A percentile compares a stretch with the other conserved stretches of the same genome.
Evolutionary conservation across 1,140 invertebrate species (phyloP).

Genomic region (Phocides pigmalion): DNA sequence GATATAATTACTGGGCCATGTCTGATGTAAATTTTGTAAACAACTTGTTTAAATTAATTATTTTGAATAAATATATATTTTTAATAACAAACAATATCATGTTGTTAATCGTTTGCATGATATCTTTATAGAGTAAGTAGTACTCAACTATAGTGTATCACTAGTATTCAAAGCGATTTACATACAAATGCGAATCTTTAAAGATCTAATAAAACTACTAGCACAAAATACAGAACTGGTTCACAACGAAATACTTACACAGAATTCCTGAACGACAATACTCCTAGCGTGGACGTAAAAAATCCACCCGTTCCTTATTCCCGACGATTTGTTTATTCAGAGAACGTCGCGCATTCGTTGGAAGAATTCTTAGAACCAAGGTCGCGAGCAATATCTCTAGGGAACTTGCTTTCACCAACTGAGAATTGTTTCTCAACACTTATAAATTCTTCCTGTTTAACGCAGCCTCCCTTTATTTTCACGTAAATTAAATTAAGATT

Average conservation of each 20-base stretch:
- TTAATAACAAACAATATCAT: too few relatives aligned
- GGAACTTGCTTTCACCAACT: slow-evolving; percentile 23
- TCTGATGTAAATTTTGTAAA: not conserved
- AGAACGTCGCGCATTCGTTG: slow-evolving; percentile 32
- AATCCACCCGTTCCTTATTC: slow-evolving; percentile 36
- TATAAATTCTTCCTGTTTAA: slow-evolving; percentile 55
- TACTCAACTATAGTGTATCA: too few relatives aligned
- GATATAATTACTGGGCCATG: not conserved
- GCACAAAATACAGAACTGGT: slow-evolving; percentile 28
- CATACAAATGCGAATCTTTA: not conserved
- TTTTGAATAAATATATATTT: too few relatives aligned
- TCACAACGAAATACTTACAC: slow-evolving; percentile 24
- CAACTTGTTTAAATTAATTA: not conserved
- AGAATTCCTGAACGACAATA: slow-evolving; percentile 30
- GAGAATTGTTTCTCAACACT: slow-evolving; percentile 48
- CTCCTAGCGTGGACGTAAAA: slow-evolving; percentile 27
- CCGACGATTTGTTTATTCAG: slow-evolving; percentile 47
- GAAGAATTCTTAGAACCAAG: slow-evolving; percentile 37
- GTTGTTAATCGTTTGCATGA: too few relatives aligned
- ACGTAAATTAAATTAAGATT: slow-evolving; percentile 73
- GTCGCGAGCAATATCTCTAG: slow-evolving; percentile 35
- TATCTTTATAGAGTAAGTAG: too few relatives aligned
- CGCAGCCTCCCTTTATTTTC: slow-evolving; percentile 60
- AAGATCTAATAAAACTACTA: slow-evolving; percentile 7
- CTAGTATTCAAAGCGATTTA: not conserved